phyloP scores from a whole-genome alignment of 2,888 invertebrate species.

The Mayetiola destructor region DNA sequence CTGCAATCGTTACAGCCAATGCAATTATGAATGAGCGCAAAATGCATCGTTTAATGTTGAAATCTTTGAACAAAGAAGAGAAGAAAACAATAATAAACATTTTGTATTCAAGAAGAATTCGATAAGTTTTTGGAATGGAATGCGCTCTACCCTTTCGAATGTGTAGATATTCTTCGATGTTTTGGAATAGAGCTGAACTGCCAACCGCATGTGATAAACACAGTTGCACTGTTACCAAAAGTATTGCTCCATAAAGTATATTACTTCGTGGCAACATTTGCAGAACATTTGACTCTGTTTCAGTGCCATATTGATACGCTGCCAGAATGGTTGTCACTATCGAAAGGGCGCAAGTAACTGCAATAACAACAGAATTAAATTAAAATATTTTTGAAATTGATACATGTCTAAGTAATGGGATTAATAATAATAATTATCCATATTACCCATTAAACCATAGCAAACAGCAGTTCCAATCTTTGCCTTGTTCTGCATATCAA shows the following conservation, averaged over 20 bases:
- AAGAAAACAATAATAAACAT: slow-evolving; percentile 8
- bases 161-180: slow-evolving; percentile 60
- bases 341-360: slow-evolving; percentile 48
- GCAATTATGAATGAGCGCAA: slow-evolving; percentile 54
- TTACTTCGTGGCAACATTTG: slow-evolving; percentile 50
- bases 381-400: slow-evolving; percentile 8
- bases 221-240: slow-evolving; percentile 61
- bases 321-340: slow-evolving; percentile 47
- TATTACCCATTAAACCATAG: slow-evolving; percentile 48
- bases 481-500: slow-evolving; percentile 71
- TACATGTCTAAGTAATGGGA: not conserved
- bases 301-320: slow-evolving; percentile 47
- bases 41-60: slow-evolving; percentile 56
- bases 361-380: slow-evolving; percentile 17
- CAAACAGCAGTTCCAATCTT: slow-evolving; percentile 58
- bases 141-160: slow-evolving; percentile 56
- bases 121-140: not conserved
- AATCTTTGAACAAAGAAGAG: slow-evolving; percentile 39
- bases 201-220: slow-evolving; percentile 63
- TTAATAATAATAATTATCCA: not conserved
- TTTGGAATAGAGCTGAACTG: slow-evolving; percentile 66
- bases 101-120: not conserved
- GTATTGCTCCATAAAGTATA: slow-evolving; percentile 48
- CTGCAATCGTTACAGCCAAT: slow-evolving; percentile 59
- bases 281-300: slow-evolving; percentile 48